Evolutionary conservation across 2,888 invertebrate species (phyloP).

Genomic region (Girardia tigrina): DNA sequence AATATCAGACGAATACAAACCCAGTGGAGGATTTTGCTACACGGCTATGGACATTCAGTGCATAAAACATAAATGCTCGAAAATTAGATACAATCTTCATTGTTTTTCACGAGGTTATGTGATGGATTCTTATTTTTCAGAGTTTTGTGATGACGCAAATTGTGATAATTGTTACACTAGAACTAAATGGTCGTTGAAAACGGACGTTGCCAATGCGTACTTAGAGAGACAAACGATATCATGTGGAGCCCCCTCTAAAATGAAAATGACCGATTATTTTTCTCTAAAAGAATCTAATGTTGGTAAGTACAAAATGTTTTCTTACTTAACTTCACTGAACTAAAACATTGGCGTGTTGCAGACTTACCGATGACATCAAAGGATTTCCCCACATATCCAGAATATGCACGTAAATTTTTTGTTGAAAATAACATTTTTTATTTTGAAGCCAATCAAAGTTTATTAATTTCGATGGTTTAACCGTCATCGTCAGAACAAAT

Average conservation of each 20-base stretch:
- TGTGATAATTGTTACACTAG: not conserved
- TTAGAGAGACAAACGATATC: not conserved
- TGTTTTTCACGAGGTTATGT: not conserved
- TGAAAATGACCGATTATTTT: not conserved
- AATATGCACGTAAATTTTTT: no score
- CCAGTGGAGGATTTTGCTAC: not conserved
- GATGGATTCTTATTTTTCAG: not conserved
- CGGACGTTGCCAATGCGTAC: not conserved
- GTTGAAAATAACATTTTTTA: no score
- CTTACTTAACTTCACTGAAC: no score
- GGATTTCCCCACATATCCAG: no score
- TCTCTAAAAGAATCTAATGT: not conserved
- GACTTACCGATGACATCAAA: no score
- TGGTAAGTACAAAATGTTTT: no score
- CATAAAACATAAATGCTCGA: not conserved
- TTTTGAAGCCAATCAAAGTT: no score
- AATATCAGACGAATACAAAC: not conserved
- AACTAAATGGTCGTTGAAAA: not conserved
- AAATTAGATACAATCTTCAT: constrained; percentile 19
- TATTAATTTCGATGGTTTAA: no score
- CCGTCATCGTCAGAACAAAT: no score
- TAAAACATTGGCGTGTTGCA: no score
- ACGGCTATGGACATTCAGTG: not conserved
- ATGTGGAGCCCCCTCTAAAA: not conserved
- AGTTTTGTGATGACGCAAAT: not conserved